Conservation (phyloP, 1,140 invertebrate genomes). For the Pseudomyrmex gracilis region DNA sequence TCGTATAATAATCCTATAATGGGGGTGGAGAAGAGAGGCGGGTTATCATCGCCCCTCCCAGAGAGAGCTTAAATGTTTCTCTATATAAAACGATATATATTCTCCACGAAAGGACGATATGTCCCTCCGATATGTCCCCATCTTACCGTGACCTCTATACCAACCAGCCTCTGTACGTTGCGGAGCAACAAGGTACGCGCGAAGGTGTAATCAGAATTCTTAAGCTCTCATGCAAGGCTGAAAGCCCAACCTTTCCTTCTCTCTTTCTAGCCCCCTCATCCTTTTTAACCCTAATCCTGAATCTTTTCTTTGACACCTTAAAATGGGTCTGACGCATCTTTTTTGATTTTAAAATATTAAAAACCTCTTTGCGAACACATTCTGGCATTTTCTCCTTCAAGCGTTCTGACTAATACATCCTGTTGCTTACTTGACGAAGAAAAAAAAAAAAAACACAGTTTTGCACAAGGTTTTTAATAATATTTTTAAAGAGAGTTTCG, state of each 20-base stretch:
- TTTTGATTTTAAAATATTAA: no score
- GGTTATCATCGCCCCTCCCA: neutral
- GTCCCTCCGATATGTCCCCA: neutral
- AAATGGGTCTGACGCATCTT: no score
- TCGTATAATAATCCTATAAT: conserved; percentile 26
- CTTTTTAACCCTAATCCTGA: no score
- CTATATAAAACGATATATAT: conserved; percentile 31
- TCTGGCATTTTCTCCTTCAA: no score
- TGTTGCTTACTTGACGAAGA: no score
- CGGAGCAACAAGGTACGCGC: neutral
- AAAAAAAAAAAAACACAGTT: no score
- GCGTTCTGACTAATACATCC: no score
- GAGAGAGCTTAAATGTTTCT: conserved; percentile 6
- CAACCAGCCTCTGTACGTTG: neutral
- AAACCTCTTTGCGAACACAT: no score
- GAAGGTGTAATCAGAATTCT: conserved; percentile 34
- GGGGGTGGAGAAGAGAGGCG: neutral
- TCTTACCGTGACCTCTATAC: neutral
- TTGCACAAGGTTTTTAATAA: no score
- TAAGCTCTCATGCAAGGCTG: neutral
- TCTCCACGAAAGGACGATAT: conserved; percentile 5
- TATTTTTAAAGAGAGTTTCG: no score
- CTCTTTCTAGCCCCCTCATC: neutral
- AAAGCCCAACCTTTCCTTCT: neutral
- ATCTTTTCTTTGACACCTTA: no score